Evolutionary conservation across 2,797 vertebrate species (phyloP).

Genomic region (Gila robusta): DNA sequence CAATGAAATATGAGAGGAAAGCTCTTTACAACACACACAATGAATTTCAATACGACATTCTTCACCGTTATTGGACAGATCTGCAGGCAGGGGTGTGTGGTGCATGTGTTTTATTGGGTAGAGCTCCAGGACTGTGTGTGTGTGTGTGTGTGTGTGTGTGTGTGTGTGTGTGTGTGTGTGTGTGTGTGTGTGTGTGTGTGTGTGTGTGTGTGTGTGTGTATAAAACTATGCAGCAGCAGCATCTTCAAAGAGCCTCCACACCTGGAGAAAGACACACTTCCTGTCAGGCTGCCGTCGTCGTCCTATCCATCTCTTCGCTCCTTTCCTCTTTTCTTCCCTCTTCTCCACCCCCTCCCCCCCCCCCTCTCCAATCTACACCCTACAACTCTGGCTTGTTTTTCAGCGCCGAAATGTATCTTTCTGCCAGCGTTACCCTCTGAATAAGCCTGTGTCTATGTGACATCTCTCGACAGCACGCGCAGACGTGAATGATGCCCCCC

Average conservation of each 20-base stretch:
- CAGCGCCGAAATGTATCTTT: background rate
- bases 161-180: background rate
- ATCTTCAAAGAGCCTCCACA: slow-evolving; percentile 48
- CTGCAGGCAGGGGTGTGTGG: background rate
- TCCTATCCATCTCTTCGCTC: slow-evolving; percentile 43
- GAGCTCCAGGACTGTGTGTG: background rate
- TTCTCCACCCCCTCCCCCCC: background rate
- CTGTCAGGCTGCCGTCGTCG: slow-evolving; percentile 38
- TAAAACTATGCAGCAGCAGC: slow-evolving; percentile 18
- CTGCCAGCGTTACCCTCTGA: background rate
- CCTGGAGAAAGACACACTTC: slow-evolving; percentile 38
- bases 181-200: background rate
- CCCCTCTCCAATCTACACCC: background rate
- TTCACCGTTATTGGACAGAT: slow-evolving; percentile 36
- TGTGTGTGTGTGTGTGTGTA: slow-evolving; percentile 5
- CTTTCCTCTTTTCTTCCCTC: slow-evolving; percentile 18
- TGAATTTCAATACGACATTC: slow-evolving; percentile 24
- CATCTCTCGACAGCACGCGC: background rate
- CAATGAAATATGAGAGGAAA: slow-evolving; percentile 17
- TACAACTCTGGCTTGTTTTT: slow-evolving; percentile 35
- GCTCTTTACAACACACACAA: slow-evolving; percentile 14
- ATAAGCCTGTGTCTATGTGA: slow-evolving; percentile 24
- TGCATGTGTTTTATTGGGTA: slow-evolving; percentile 19
- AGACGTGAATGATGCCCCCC: slow-evolving; percentile 12
- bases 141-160: background rate